These are phyloP conservation scores for Triplophysa tibetana DNA, from an alignment of 2,113 vertebrate species.

Conservation along the genomic window DNA sequence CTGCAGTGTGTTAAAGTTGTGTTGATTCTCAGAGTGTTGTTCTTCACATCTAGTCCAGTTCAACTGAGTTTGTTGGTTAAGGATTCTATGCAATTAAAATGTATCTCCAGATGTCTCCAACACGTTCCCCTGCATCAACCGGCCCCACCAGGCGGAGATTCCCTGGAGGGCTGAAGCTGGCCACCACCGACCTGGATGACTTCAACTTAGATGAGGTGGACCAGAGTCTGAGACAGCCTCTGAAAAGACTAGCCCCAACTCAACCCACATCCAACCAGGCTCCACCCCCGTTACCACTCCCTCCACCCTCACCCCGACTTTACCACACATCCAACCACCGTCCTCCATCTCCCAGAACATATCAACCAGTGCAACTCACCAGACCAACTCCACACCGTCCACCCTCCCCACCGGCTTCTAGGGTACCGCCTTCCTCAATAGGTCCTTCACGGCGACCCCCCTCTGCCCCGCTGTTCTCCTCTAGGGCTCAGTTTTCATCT, in stretches of 20 bases:
- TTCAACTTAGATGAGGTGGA: slow-evolving; percentile 87
- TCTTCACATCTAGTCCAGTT: not conserved
- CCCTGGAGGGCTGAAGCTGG: slow-evolving; percentile 87
- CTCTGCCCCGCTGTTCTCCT: slow-evolving; percentile 53
- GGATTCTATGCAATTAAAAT: slow-evolving; percentile 39
- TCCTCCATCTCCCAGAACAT: slow-evolving; percentile 51
- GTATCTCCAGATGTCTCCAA: slow-evolving; percentile 70
- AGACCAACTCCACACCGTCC: slow-evolving; percentile 46
- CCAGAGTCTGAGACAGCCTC: slow-evolving; percentile 78
- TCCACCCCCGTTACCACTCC: slow-evolving; percentile 69
- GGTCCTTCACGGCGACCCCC: slow-evolving; percentile 51
- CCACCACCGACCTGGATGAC: slow-evolving; percentile 95
- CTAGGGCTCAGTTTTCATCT: slow-evolving; percentile 64
- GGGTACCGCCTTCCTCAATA: slow-evolving; percentile 50
- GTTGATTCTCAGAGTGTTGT: not conserved
- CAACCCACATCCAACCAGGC: slow-evolving; percentile 59
- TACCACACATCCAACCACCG: slow-evolving; percentile 63
- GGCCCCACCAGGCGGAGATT: slow-evolving; percentile 81
- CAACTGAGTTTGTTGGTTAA: not conserved
- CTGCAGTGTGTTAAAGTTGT: not conserved
- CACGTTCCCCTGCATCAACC: slow-evolving; percentile 68
- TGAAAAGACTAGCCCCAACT: slow-evolving; percentile 75
- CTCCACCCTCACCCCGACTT: slow-evolving; percentile 68
- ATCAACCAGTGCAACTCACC: slow-evolving; percentile 29
- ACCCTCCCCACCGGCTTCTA: slow-evolving; percentile 50